Base-by-base conservation (phyloP, 2,888 invertebrate genomes). In the Melolontha melolontha region DNA sequence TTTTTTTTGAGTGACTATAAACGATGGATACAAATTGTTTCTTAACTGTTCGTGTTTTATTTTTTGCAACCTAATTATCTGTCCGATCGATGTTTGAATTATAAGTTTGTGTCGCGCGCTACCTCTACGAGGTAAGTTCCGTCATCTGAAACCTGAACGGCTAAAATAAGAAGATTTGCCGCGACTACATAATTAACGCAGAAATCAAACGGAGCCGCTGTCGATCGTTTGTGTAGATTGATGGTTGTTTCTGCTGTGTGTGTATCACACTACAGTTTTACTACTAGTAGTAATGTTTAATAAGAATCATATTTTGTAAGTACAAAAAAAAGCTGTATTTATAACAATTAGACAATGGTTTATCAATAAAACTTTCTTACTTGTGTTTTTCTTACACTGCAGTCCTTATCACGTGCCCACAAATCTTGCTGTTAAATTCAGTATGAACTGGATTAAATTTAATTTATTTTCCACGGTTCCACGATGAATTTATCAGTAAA, bases 21-120 rank as follows among this genome's bases (percentile, higher is more conserved):
- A 79, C 66, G 66, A 80, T 82, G 81, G 81, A 83, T 82, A 81
- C 80, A 82, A 66, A 80, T 82, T 81, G 81, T 83, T 82, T 82
- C 80, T 79, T 82, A 81, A 68, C 47, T 64, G 59, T 52, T 62
- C 64, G 70, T 68, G 72, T 72, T 73, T 77, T 74, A 69, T 76
- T 79, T n/a, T 75, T 63, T 64, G 66, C 69, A 69, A 64, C 67
- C 62, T 55, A 44, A 66, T 54, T 54, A 50, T 54, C 41, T 63
- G 57, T 55, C 66, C 57, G 66, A 49, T 44, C 39, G 66, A 49
- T 57, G 34, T 52, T 49, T 54, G 54, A n/a, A 42, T 57, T 57
- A 27, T 27, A 57, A 57, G 42, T 42, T 57, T 62, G 59, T 62
- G 47, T 40, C 59, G 51, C 66, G 51, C 59, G 14, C 47, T 57